Evolutionary conservation across 2,888 invertebrate genomes (phyloP).

Genomic region (Oxytorus armatus): DNA sequence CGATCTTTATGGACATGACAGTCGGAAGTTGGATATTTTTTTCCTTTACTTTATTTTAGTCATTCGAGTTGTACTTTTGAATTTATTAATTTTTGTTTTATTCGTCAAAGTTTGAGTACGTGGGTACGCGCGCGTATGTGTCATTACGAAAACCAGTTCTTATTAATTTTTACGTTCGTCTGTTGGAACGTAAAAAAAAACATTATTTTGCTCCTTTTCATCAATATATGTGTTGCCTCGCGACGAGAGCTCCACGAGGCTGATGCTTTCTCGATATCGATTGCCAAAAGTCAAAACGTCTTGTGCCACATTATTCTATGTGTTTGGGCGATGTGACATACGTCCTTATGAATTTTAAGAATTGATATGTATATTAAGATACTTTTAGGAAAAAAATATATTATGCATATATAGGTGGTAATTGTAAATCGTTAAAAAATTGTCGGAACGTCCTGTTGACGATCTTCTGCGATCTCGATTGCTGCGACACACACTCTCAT

Average conservation of each 20-base stretch:
- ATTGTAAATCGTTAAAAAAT: constrained; percentile 44
- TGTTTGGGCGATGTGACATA: background rate
- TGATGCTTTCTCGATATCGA: too few relatives aligned
- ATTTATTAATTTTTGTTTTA: constrained; percentile 14
- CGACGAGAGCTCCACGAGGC: background rate
- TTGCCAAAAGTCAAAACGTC: background rate
- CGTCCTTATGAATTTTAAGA: background rate
- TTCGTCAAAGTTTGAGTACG: constrained; percentile 23
- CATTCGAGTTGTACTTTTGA: constrained; percentile 5
- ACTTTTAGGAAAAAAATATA: constrained; percentile 21
- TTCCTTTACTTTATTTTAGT: constrained; percentile 50
- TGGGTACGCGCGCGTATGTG: constrained; percentile 13
- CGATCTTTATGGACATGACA: constrained; percentile 78
- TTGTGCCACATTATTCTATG: background rate
- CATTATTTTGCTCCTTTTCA: constrained; percentile 3
- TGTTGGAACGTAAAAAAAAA: constrained; percentile 23
- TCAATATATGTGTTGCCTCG: constrained; percentile 15
- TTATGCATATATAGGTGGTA: background rate
- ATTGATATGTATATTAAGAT: background rate
- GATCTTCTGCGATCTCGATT: constrained; percentile 20
- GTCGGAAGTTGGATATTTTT: constrained; percentile 77
- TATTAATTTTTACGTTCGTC: constrained; percentile 40
- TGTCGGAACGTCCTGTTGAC: constrained; percentile 45
- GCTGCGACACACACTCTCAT: constrained; percentile 17
- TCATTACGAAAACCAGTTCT: constrained; percentile 52